These are phyloP conservation scores for Drosophila quasianomalipes DNA, from an alignment of 2,888 invertebrate species.

Conservation along the genomic window DNA sequence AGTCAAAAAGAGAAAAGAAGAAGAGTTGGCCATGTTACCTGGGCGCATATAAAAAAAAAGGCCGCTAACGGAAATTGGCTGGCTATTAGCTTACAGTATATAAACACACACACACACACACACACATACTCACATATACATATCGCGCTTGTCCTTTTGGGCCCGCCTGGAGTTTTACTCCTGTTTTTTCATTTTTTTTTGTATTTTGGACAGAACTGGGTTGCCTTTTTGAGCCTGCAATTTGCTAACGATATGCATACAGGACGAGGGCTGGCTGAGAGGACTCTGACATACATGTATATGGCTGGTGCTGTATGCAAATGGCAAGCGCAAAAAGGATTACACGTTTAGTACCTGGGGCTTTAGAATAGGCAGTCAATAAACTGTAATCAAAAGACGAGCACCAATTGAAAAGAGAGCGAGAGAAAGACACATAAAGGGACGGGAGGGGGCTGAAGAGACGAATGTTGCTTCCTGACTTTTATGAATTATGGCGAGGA, in stretches of 20 bases:
- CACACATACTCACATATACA: not conserved
- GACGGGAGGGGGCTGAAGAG: not conserved
- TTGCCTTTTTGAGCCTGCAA: slow-evolving; percentile 71
- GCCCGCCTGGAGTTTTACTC: slow-evolving; percentile 30
- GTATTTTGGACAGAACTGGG: slow-evolving; percentile 24
- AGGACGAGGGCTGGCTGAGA: slow-evolving; percentile 25
- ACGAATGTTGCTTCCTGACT: not conserved
- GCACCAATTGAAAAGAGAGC: not conserved
- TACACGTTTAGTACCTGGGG: slow-evolving; percentile 53
- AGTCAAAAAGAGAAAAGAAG: slow-evolving; percentile 3
- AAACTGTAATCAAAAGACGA: slow-evolving; percentile 66
- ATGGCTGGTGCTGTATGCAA: slow-evolving; percentile 42
- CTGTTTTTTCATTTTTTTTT: not conserved
- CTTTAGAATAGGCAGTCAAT: slow-evolving; percentile 59
- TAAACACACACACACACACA: slow-evolving; percentile 9
- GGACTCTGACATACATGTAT: slow-evolving; percentile 22
- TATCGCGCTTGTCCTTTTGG: slow-evolving; percentile 14
- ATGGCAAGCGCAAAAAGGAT: slow-evolving; percentile 52
- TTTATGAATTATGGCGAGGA: slow-evolving; percentile 44
- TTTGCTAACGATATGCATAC: slow-evolving; percentile 81
- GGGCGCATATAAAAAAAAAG: slow-evolving; percentile 35
- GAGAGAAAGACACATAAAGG: not conserved
- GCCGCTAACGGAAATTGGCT: slow-evolving; percentile 72
- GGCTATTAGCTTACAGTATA: slow-evolving; percentile 70
- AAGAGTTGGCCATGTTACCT: slow-evolving; percentile 49